Evolutionary conservation across 2,113 vertebrate species (phyloP), one percentile per base, ranked within the genome.

Genomic region (Carassius auratus): DNA sequence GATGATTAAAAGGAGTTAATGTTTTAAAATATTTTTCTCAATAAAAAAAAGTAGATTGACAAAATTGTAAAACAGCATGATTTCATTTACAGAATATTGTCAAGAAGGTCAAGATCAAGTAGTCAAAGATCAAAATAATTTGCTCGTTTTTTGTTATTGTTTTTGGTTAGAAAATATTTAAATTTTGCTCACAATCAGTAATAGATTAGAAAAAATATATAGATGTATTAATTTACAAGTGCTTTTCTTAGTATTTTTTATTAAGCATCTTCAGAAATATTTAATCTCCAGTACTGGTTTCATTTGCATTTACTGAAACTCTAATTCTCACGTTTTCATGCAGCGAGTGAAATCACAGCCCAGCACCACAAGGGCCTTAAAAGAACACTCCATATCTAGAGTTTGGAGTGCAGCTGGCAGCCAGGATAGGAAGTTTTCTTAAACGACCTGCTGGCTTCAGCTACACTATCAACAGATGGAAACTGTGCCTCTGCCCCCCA

Each of bases 381-480:
- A 76, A 7, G 50, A 76, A 57, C 75, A 30, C 75, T 76, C 75
- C 74, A 55, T 55, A 45, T 87, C 30, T 69, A 85, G 30, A 87
- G 75, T 88, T 86, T 38, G 83, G 64, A 82, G 15, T 84, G 83
- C 81, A 84, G 87, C 81, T 84, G 57, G 48, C 84, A 78, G 87
- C 90, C 84, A 83, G 75, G 73, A 90, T 71, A 87, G 50, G 71
- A 84, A 86, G 74, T 84, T 90, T 89, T 89, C 71, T 83, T 73
- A 52, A 91, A 90, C 86, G 77, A 92, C 76, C 86, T 85, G 86
- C 64, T 5, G 86, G 79, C 85, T 92, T 92, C 86, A 92, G 91
- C 92, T 90, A 87, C 90, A 30, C 71, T 90, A 90, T 93, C 94
- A 94, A 92, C 93, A 94, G 94, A 94, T 94, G 94, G 93, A 64